Evolutionary conservation across 2,797 vertebrate genomes (phyloP).

Genomic region (Coracias cyanogaster): DNA sequence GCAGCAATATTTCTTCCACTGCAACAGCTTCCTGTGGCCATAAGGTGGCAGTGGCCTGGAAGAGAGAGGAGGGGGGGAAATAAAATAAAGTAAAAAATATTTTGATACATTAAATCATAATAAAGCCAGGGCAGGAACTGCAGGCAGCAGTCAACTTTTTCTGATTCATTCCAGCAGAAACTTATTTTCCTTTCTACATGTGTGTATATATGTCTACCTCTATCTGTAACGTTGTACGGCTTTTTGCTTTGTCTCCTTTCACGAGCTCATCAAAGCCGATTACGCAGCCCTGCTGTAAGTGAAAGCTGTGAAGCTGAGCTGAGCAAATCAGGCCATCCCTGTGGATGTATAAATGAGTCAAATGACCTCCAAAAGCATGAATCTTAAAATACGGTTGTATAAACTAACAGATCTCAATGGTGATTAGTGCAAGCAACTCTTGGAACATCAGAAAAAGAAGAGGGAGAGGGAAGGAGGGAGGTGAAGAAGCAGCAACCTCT

Average conservation of each 20-base stretch:
- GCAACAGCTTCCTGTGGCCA: not conserved
- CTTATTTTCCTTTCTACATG: not conserved
- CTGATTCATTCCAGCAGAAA: constrained; percentile 27
- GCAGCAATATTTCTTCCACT: not conserved
- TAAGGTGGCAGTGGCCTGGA: constrained; percentile 32
- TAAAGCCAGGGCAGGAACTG: not conserved
- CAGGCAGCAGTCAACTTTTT: constrained; percentile 3
- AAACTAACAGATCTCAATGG: constrained; percentile 4
- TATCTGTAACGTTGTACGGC: rapidly evolving
- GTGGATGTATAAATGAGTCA: constrained; percentile 39
- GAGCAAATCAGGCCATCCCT: constrained; percentile 49
- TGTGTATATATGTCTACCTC: not conserved
- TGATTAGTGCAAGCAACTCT: not conserved
- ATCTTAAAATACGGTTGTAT: constrained; percentile 9
- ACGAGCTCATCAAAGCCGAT: constrained; percentile 37
- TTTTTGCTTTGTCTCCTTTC: constrained; percentile 35
- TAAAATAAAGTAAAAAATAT: not conserved
- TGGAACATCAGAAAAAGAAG: not conserved
- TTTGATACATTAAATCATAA: constrained; percentile 18
- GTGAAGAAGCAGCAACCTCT: not conserved
- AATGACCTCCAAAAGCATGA: constrained; percentile 38
- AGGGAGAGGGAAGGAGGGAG: no score
- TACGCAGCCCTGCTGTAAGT: not conserved
- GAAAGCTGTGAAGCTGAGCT: constrained; percentile 33
- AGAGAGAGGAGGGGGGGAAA: not conserved